A percentile compares a stretch with the other conserved stretches of the same genome.
phyloP scores from a whole-genome alignment of 2,888 invertebrate species.

The Aporophyla nigra region DNA sequence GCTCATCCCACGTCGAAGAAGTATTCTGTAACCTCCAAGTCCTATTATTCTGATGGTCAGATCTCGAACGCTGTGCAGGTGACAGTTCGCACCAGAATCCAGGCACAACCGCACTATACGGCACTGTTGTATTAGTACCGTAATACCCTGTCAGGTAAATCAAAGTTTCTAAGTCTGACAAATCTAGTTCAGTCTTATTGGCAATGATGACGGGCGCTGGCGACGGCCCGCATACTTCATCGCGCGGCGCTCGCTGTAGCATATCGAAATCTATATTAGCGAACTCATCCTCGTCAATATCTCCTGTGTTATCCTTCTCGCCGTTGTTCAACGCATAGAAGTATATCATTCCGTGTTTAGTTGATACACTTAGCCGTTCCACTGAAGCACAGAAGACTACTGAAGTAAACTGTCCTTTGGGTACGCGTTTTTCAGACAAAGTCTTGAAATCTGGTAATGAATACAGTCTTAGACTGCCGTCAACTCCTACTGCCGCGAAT shows the following conservation, averaged over 20 bases:
- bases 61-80: constrained; percentile 96
- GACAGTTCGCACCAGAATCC: constrained; percentile 98
- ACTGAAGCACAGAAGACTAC: constrained; percentile 97
- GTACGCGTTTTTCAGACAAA: constrained; percentile 93
- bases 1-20: constrained; percentile 98
- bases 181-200: constrained; percentile 90
- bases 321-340: constrained; percentile 95
- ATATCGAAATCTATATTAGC: constrained; percentile 88
- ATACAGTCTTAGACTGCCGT: constrained; percentile 94
- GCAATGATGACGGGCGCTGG: constrained; percentile 88
- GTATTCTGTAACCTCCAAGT: constrained; percentile 97
- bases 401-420: constrained; percentile 94
- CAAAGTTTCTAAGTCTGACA: constrained; percentile 92
- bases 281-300: constrained; percentile 93
- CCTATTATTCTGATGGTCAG: constrained; percentile 96
- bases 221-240: constrained; percentile 79
- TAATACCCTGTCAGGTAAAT: constrained; percentile 95
- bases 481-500: constrained; percentile 93
- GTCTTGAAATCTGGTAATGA: constrained; percentile 93
- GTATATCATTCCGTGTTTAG: constrained; percentile 94
- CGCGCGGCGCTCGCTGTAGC: constrained; percentile 83
- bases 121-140: constrained; percentile 88
- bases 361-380: constrained; percentile 96
- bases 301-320: constrained; percentile 93
- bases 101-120: constrained; percentile 96